Base-by-base conservation (phyloP, 53 echinoderm and acorn worm species). In the Mesocentrotus franciscanus region DNA sequence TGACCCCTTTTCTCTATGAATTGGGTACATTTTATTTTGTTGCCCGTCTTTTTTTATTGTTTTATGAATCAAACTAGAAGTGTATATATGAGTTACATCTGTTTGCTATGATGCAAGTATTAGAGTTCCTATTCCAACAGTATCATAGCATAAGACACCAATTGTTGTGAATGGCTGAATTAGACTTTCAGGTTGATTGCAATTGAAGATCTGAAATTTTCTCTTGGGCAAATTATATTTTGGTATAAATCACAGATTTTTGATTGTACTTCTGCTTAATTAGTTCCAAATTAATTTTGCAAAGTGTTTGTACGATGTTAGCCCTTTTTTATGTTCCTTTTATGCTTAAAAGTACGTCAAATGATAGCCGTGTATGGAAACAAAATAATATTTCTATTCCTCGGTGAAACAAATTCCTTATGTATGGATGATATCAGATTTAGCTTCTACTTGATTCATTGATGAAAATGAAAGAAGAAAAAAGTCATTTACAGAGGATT, bases 1-100 rank as follows among this genome's bases (percentile, higher is more conserved):
- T 27, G 16, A 85, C 12, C 12, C 22, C n/a, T 57, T 58, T 57
- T 57, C 18, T 78, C 39, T 87, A 2, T 87, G 58, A 57, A 57
- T n/a, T 58, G 11, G 2, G 26, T 87, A 58, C 58, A 87, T 87
- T n/a, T 87, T 87, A 27, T 58, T 59, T 87, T 87, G 17, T 87
- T 87, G 16, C 1, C 0, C 59, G 59, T 84, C 79, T 84, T 10
- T 74, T 39, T 12, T 30, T 84, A 22, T 42, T 42, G 42, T 78
- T 49, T 18, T 30, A 22, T 87, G 87, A 87, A 27, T 10, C n/a
- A 87, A 58, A 87, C 13, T 58, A 58, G 57, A n/a, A 56, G 4
- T 87, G 87, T 87, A 59, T 16, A 87, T 87, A 87, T 87, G 57
- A 84, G 84, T 84, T 84, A 10, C 84, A 42, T 87, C 13, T 59